phyloP scores from a whole-genome alignment of 1,140 invertebrate genomes.

The Cherax destructor region DNA sequence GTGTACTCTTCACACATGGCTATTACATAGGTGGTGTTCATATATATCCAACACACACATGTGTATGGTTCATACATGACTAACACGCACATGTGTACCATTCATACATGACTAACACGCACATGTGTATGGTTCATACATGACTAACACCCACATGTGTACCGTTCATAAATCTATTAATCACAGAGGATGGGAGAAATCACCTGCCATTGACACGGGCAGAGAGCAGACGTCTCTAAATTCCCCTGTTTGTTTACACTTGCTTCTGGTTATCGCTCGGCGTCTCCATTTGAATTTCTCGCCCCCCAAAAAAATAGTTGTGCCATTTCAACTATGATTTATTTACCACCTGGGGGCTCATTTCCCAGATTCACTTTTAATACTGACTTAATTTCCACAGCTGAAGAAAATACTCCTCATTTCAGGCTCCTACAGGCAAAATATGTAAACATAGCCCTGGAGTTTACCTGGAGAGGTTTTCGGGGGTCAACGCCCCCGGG shows the following conservation, averaged over 20 bases:
- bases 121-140: neutral
- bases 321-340: neutral
- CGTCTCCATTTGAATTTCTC: conserved; percentile 45
- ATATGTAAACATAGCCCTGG: too few relatives aligned
- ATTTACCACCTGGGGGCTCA: neutral
- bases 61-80: too few relatives aligned
- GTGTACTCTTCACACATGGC: neutral
- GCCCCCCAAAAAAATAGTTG: conserved; percentile 4
- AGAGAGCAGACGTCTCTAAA: neutral
- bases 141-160: neutral
- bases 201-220: neutral
- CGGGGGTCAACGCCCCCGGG: too few relatives aligned
- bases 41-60: neutral
- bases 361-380: neutral
- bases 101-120: neutral
- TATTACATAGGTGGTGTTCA: too few relatives aligned
- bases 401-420: neutral
- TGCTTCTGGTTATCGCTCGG: neutral
- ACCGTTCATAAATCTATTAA: conserved; percentile 2
- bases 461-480: too few relatives aligned
- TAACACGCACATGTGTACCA: neutral
- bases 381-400: neutral
- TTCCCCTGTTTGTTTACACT: conserved; percentile 29
- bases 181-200: neutral
- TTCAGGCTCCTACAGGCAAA: too few relatives aligned